Evolutionary conservation across 23 tunicate genomes (phyloP).

Genomic region (Halocynthia aurantium): DNA sequence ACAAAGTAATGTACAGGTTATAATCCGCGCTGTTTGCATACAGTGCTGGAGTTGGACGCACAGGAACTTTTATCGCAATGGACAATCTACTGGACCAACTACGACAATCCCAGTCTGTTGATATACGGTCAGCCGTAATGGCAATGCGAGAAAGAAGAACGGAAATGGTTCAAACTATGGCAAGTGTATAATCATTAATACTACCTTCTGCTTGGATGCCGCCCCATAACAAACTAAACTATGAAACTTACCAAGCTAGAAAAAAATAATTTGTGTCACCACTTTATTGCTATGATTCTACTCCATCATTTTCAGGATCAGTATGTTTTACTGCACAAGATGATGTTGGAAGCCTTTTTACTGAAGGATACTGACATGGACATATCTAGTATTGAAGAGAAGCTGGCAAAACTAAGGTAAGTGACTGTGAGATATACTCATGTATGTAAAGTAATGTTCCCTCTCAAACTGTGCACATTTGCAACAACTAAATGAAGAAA

Average conservation of each 20-base stretch:
- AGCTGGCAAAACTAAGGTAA: background rate
- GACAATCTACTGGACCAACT: conserved; percentile 35
- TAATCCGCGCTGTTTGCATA: background rate
- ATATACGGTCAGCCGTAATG: conserved; percentile 30
- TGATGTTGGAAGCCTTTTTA: conserved; percentile 25
- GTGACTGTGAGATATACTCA: too few relatives aligned
- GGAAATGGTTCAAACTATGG: conserved; percentile 63
- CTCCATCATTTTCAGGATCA: conserved; percentile 27
- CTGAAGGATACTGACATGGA: conserved; percentile 30
- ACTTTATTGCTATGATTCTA: background rate
- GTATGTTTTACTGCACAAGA: conserved; percentile 32
- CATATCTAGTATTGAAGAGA: background rate
- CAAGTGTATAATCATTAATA: background rate
- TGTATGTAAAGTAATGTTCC: too few relatives aligned
- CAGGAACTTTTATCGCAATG: conserved; percentile 57
- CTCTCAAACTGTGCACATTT: too few relatives aligned
- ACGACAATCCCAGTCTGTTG: conserved; percentile 12
- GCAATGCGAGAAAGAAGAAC: conserved; percentile 46
- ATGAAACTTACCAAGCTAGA: too few relatives aligned
- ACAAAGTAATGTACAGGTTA: too few relatives aligned
- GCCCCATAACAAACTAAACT: too few relatives aligned
- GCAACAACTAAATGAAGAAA: too few relatives aligned
- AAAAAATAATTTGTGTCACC: background rate
- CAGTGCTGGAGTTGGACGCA: conserved; percentile 71
- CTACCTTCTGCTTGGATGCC: too few relatives aligned